phyloP scores from a whole-genome alignment of 1,140 invertebrate species.

The Pygmarrhopalites habei region DNA sequence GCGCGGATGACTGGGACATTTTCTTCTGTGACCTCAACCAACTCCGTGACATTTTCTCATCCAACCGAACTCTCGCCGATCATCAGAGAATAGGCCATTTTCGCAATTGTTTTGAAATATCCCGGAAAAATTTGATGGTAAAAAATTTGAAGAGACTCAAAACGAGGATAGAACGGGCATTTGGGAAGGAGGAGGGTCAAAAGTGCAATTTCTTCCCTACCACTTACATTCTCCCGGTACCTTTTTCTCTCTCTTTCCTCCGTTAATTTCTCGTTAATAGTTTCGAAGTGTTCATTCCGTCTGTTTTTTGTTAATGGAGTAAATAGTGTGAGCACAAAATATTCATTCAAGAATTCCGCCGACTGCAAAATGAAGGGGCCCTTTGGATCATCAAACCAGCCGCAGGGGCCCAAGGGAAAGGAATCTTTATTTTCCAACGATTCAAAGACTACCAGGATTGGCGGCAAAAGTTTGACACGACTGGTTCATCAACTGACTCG shows the following conservation, averaged over 20 bases:
- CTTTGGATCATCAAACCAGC: constrained; percentile 60
- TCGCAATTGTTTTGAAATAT: constrained; percentile 55
- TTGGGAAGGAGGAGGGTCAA: constrained; percentile 41
- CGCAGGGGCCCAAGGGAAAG: constrained; percentile 46
- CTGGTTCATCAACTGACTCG: not conserved
- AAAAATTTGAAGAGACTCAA: constrained; percentile 53
- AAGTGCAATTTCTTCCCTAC: constrained; percentile 46
- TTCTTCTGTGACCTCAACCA: constrained; percentile 48
- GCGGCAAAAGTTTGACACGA: constrained; percentile 20
- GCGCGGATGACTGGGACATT: constrained; percentile 44
- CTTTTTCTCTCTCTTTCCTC: constrained; percentile 9
- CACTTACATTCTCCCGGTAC: constrained; percentile 46
- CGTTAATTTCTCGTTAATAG: no score
- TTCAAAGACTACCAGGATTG: constrained; percentile 29
- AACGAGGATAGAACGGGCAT: constrained; percentile 31
- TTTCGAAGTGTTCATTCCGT: no score
- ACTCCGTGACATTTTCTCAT: constrained; percentile 37
- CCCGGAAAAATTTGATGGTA: constrained; percentile 54
- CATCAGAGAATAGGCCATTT: constrained; percentile 50
- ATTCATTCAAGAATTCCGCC: constrained; percentile 52
- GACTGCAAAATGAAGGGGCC: constrained; percentile 44
- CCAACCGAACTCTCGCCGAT: constrained; percentile 37
- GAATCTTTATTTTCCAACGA: constrained; percentile 53
- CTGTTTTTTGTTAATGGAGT: constrained; percentile 38
- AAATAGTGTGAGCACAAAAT: constrained; percentile 40